phyloP scores from a whole-genome alignment of 2,888 invertebrate genomes.

The Lithosia quadra region DNA sequence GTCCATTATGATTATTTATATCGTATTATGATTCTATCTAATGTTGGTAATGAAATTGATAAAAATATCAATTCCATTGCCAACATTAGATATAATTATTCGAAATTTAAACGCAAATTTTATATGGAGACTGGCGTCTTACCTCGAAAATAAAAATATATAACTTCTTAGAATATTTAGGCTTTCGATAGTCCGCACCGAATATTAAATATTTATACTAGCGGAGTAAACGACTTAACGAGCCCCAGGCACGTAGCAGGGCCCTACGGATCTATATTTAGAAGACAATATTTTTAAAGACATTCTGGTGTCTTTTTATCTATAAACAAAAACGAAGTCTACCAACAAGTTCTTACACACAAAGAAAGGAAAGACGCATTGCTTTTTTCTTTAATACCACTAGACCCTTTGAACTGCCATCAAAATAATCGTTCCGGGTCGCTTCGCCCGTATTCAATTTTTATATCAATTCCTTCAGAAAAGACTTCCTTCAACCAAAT shows the following conservation, averaged over 20 bases:
- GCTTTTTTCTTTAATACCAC: slow-evolving; percentile 40
- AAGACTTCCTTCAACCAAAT: slow-evolving; percentile 39
- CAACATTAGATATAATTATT: neutral
- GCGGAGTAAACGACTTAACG: neutral
- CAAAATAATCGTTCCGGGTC: slow-evolving; percentile 55
- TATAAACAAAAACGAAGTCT: slow-evolving; percentile 30
- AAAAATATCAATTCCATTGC: no score
- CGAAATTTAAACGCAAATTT: no score
- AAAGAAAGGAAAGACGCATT: slow-evolving; percentile 39
- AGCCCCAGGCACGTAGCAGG: slow-evolving; percentile 14
- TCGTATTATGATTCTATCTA: no score
- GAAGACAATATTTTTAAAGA: slow-evolving; percentile 11
- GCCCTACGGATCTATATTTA: slow-evolving; percentile 9
- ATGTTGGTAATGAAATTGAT: no score
- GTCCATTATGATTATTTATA: no score
- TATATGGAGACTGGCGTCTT: neutral
- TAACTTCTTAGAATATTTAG: neutral
- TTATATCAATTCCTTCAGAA: slow-evolving; percentile 48
- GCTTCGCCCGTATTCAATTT: slow-evolving; percentile 50
- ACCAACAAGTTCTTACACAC: slow-evolving; percentile 38
- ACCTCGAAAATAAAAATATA: neutral
- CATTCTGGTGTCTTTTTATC: slow-evolving; percentile 2
- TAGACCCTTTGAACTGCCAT: slow-evolving; percentile 52
- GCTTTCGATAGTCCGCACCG: neutral
- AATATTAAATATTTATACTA: slow-evolving; percentile 16